phyloP scores from a whole-genome alignment of 1,140 invertebrate genomes.

The Drosophila equinoxialis region DNA sequence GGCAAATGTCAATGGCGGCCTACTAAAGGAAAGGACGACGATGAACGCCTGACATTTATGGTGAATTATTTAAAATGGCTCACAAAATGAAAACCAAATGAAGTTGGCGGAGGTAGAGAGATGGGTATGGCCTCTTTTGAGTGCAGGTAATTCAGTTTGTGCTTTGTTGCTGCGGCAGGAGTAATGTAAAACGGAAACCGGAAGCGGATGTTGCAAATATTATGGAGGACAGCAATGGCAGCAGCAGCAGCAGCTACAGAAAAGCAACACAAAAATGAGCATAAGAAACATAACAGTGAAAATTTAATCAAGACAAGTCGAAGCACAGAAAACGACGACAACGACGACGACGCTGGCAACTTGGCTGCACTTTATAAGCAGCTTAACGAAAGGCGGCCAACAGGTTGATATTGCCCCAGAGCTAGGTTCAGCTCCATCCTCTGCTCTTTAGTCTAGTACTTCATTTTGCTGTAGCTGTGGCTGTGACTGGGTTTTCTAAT shows the following conservation, averaged over 20 bases:
- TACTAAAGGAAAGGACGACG: constrained; percentile 4
- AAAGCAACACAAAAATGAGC: constrained; percentile 42
- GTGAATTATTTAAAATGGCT: constrained; percentile 80
- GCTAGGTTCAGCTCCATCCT: constrained; percentile 2
- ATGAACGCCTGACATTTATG: constrained; percentile 67
- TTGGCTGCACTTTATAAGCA: constrained; percentile 72
- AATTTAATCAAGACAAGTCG: constrained; percentile 78
- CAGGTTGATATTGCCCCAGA: constrained; percentile 50
- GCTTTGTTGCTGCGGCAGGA: constrained; percentile 33
- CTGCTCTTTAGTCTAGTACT: constrained; percentile 4
- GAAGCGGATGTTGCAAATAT: constrained; percentile 79
- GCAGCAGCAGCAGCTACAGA: not conserved
- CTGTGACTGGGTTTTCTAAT: constrained; percentile 43
- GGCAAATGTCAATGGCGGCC: constrained; percentile 51
- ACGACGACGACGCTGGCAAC: constrained; percentile 37
- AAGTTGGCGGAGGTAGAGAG: constrained; percentile 38
- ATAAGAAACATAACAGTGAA: constrained; percentile 72
- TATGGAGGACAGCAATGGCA: constrained; percentile 41
- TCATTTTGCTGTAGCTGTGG: constrained; percentile 16
- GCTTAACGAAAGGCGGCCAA: constrained; percentile 59
- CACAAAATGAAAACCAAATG: constrained; percentile 73
- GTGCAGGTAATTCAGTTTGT: constrained; percentile 69
- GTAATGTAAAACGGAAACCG: constrained; percentile 75
- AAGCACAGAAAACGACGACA: constrained; percentile 27
- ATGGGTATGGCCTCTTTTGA: constrained; percentile 44